These are phyloP conservation scores for Lepidonotus clava DNA, from an alignment of 2,888 invertebrate genomes.

Conservation along the genomic window DNA sequence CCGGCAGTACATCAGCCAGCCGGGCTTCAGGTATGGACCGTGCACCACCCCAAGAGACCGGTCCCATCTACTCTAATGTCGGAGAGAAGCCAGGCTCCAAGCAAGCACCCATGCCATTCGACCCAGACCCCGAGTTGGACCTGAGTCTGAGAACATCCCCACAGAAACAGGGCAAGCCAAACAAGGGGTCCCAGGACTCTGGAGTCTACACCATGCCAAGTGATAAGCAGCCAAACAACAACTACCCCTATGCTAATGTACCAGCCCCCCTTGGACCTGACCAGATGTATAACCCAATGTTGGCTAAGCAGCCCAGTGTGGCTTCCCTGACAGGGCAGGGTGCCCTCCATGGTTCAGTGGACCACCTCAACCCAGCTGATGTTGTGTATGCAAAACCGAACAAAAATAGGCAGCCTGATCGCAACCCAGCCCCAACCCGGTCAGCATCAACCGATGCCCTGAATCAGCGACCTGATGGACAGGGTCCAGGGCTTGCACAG, in stretches of 20 bases:
- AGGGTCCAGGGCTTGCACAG: neutral
- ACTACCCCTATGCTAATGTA: neutral
- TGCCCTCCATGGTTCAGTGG: constrained; percentile 13
- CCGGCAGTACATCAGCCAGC: neutral
- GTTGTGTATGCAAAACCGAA: constrained; percentile 3
- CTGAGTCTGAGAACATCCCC: constrained; percentile 1
- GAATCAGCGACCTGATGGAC: neutral
- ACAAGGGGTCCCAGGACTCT: constrained; percentile 13
- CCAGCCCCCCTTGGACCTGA: constrained; percentile 28
- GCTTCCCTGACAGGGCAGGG: constrained; percentile 32
- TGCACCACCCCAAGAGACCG: neutral
- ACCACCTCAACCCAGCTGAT: constrained; percentile 10
- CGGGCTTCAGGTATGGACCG: constrained; percentile 34
- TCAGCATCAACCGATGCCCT: constrained; percentile 28
- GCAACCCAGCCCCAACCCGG: neutral
- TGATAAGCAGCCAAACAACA: constrained; percentile 10
- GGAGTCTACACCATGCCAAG: constrained; percentile 31
- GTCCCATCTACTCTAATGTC: neutral
- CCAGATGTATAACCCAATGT: constrained; percentile 47
- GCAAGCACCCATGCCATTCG: neutral
- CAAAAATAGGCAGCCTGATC: neutral
- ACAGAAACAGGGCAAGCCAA: neutral
- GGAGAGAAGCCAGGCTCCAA: neutral
- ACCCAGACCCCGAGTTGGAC: constrained; percentile 1
- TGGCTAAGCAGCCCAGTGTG: constrained; percentile 24